A percentile compares a stretch with the other conserved stretches of the same genome.
These are phyloP conservation scores for Ctenopoma kingsleyae DNA, from an alignment of 2,797 vertebrate genomes.

Conservation along the genomic window DNA sequence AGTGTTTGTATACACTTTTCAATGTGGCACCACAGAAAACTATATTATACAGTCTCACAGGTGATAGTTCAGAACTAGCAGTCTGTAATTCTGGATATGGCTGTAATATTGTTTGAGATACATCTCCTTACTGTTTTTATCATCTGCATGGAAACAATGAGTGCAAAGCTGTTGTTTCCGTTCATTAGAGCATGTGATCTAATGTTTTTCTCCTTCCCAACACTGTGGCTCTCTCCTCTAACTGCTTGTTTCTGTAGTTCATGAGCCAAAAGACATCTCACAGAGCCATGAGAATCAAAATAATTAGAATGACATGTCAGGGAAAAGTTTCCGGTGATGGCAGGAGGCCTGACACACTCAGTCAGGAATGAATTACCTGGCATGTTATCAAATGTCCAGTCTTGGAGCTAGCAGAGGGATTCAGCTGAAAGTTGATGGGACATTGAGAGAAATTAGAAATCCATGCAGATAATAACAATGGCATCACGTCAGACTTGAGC, in stretches of 20 bases:
- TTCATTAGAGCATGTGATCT: constrained; percentile 71
- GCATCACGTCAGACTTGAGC: neutral
- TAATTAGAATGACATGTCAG: constrained; percentile 26
- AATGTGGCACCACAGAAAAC: neutral
- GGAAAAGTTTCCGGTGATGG: constrained; percentile 33
- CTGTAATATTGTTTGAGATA: neutral
- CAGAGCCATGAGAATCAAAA: constrained; percentile 40
- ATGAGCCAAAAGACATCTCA: constrained; percentile 22
- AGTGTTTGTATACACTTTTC: neutral
- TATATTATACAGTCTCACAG: neutral
- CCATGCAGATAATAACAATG: neutral
- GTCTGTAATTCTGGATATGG: accelerated
- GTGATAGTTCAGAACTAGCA: neutral
- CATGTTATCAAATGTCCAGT: constrained; percentile 10
- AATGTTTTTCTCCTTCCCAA: constrained; percentile 37
- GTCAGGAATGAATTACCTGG: constrained; percentile 29
- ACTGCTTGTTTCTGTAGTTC: neutral
- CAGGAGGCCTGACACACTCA: constrained; percentile 38
- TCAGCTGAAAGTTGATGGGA: neutral
- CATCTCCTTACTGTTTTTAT: neutral
- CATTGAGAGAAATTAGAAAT: neutral
- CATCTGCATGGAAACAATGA: neutral
- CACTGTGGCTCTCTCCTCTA: constrained; percentile 10
- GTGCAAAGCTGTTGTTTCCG: constrained; percentile 32
- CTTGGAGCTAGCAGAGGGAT: neutral